Base-by-base conservation (phyloP, 1,140 invertebrate genomes). In the Macrobrachium rosenbergii region DNA sequence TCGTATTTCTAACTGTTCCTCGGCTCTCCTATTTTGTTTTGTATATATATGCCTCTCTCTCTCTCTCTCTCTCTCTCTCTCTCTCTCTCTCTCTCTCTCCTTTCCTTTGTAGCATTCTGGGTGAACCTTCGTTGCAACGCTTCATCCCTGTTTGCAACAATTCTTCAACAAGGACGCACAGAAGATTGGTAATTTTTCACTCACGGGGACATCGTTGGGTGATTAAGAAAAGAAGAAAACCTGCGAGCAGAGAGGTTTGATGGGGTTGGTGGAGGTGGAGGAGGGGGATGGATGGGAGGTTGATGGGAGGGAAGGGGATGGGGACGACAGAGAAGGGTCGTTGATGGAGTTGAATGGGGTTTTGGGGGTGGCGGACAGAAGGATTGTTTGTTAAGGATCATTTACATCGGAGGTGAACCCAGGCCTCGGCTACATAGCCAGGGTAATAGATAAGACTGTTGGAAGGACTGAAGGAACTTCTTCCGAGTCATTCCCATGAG, bases 201-300 rank as follows among this genome's bases (percentile, higher is more conserved):
- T 37, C 28, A 37, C 28, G 28, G 28, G 43, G 73, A 75, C 73
- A 43, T 14, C 28, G 37, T 37, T 45, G 73, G 73, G 73, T n/a
- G 73, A 52, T 21, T 37, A 52, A 75, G 73, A 52, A 43, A 21
- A 37, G 37, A 52, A 52, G 23, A n/a, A 52, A 73, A 21, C 0
- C 23, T 16, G 69, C 10, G 16, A 19, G 69, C 16, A 43, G 69
- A 21, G 19, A 73, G 69, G 14, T 19, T 37, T 75, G 73, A 75
- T 52, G 43, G 58, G 77, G 45, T 52, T 59, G 77, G 28, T 45
- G 60, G 77, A 59, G 59, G 23, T 28, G 52, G 75, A 79, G 77
- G 77, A 58, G 17, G 19, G 73, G 43, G 73, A 37, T 75, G 73
- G 73, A 75, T 45, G 73, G n/a, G 73, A 52, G 73, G 58, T 75